Evolutionary conservation across 2,888 invertebrate species (phyloP).

Genomic region (Mechanitis messenoides): DNA sequence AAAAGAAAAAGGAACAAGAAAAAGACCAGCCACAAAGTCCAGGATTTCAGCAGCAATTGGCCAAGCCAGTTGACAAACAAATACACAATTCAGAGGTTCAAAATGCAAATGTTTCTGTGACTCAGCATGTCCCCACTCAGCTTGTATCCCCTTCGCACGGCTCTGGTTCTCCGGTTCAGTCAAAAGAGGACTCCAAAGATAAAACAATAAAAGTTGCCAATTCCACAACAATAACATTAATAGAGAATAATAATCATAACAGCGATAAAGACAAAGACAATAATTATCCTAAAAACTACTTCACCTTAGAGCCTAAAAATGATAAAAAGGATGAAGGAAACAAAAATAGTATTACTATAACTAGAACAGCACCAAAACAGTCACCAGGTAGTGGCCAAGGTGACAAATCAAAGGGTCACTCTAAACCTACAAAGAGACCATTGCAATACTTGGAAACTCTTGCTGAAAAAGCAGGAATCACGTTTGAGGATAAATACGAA

Average conservation of each 20-base stretch:
- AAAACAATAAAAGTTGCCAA: constrained; percentile 66
- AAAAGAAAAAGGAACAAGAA: constrained; percentile 72
- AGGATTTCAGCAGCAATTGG: constrained; percentile 48
- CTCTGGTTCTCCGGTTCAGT: constrained; percentile 42
- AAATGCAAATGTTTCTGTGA: constrained; percentile 49
- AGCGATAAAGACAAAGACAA: constrained; percentile 64
- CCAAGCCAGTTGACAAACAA: constrained; percentile 52
- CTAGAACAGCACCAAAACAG: constrained; percentile 60
- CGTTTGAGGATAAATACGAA: constrained; percentile 85
- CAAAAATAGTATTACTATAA: constrained; percentile 73
- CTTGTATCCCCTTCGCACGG: constrained; percentile 55
- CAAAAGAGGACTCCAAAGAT: constrained; percentile 64
- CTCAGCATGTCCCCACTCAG: constrained; percentile 65
- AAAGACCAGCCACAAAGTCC: constrained; percentile 54
- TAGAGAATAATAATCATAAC: constrained; percentile 57
- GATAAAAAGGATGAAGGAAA: constrained; percentile 69
- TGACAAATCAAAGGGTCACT: constrained; percentile 53
- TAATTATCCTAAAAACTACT: constrained; percentile 63
- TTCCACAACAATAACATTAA: constrained; percentile 67
- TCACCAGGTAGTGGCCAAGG: constrained; percentile 47
- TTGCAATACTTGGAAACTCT: constrained; percentile 83
- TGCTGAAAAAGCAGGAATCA: constrained; percentile 84
- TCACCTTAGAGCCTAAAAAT: constrained; percentile 63
- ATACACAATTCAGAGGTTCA: constrained; percentile 42
- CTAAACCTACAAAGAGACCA: constrained; percentile 58